These are phyloP conservation scores for Hippocampus barbouri DNA, from an alignment of 2,113 vertebrate species.

Conservation along the genomic window DNA sequence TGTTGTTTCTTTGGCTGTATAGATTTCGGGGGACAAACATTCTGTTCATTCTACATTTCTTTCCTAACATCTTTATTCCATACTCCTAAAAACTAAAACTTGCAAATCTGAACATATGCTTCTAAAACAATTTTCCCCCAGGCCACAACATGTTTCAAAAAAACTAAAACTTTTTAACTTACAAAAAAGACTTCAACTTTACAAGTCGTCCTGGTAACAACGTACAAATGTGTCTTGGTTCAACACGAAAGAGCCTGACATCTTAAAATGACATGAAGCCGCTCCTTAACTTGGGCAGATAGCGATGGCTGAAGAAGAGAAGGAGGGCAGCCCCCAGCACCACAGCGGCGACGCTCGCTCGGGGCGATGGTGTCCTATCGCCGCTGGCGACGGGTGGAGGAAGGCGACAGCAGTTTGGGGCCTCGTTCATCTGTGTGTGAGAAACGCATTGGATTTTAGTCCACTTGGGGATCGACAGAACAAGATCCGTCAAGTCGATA, in stretches of 20 bases:
- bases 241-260: not conserved
- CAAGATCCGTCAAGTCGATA: not conserved
- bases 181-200: not conserved
- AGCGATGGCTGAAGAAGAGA: constrained; percentile 66
- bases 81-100: not conserved
- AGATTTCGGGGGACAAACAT: not conserved
- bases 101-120: not conserved
- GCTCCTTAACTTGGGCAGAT: constrained; percentile 6
- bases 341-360: constrained; percentile 62
- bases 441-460: constrained; percentile 6
- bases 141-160: not conserved
- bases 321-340: constrained; percentile 72
- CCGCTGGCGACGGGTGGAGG: constrained; percentile 57
- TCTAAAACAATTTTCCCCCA: not conserved
- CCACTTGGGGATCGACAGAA: not conserved
- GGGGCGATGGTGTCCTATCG: constrained; percentile 46
- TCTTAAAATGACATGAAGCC: not conserved
- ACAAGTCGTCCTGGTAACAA: not conserved
- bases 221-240: not conserved
- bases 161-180: not conserved
- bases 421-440: constrained; percentile 65
- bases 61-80: not conserved
- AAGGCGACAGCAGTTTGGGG: constrained; percentile 62
- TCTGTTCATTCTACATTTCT: not conserved
- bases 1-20: not conserved